Evolutionary conservation across 2,113 vertebrate genomes (phyloP).

Genomic region (Choloepus hoffmanni): DNA sequence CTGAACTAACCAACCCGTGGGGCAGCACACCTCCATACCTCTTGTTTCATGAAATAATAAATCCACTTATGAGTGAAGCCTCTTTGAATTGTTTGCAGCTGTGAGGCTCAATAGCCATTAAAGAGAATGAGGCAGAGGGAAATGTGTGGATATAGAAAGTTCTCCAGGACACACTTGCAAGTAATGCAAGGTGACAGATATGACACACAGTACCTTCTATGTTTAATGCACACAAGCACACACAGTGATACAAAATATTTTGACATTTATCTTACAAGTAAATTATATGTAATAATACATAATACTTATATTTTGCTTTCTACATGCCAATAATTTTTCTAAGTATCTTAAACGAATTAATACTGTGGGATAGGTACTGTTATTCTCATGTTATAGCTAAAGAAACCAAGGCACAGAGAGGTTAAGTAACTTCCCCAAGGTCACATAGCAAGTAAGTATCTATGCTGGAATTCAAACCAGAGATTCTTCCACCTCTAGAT

Average conservation of each 20-base stretch:
- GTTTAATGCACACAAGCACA: background rate
- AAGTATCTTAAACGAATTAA: background rate
- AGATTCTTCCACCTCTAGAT: no score
- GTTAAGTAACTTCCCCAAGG: no score
- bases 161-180: background rate
- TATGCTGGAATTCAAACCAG: background rate
- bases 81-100: no score
- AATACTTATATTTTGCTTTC: no score
- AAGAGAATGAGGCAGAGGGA: background rate
- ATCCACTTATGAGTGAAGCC: no score
- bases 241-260: no score
- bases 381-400: rapidly evolving
- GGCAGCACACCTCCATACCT: background rate
- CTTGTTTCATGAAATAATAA: background rate
- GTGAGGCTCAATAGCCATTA: rapidly evolving
- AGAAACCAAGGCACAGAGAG: background rate
- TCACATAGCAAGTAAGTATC: rapidly evolving
- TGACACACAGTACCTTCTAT: background rate
- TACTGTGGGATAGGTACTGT: rapidly evolving
- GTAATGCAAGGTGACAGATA: rapidly evolving
- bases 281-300: rapidly evolving
- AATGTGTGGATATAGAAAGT: rapidly evolving
- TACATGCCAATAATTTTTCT: rapidly evolving
- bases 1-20: background rate
- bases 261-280: rapidly evolving